Base-by-base conservation (phyloP, 2,888 invertebrate species). In the Fragum fragum region DNA sequence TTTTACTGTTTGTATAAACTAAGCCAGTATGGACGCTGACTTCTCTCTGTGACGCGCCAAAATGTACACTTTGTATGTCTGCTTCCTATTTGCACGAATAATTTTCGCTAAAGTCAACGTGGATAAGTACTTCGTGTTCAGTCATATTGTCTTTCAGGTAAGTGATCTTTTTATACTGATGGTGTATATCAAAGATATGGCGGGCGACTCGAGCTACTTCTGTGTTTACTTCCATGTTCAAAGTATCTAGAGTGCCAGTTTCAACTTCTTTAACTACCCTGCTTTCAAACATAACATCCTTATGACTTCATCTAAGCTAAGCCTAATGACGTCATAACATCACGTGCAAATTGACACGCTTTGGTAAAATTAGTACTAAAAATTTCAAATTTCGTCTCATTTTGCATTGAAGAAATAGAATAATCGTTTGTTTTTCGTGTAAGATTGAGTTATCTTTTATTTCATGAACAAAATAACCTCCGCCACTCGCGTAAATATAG, bases 41-140 rank as follows among this genome's bases (percentile, higher is more conserved):
- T 81, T 93, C 92, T 29, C 59, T 72, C 26, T 85, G 75, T 18
- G 92, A 93, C 0, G 77, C 81, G 14, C 85, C 83, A 72, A 83
- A 87, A 90, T 94, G 93, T 76, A 91, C 90, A 7, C 91, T 86
- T 78, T 94, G 94, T 59, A 94, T 93, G 82, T 94, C 94, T 73
- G 89, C 53, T 5, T 69, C 81, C 86, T 93, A 93, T 81, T 93
- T 92, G 39, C 90, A 88, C 5, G 73, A 78, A 87, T 90, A 94
- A 75, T 94, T 94, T 89, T 94, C 94, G 1, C 90, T 87, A 85
- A 95, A 94, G 79, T 94, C 91, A 75, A 91, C 85, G 72, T 92
- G 91, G 23, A 89, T 83, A 0, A 92, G 68, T 9, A 72, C 73
- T 55, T 91, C 88, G 52, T 86, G 66, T 23, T 78, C 71, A 2